A percentile compares a stretch with the other conserved stretches of the same genome.
These are phyloP conservation scores for Oreocharis arfaki DNA, from an alignment of 2,113 vertebrate species.

Conservation along the genomic window DNA sequence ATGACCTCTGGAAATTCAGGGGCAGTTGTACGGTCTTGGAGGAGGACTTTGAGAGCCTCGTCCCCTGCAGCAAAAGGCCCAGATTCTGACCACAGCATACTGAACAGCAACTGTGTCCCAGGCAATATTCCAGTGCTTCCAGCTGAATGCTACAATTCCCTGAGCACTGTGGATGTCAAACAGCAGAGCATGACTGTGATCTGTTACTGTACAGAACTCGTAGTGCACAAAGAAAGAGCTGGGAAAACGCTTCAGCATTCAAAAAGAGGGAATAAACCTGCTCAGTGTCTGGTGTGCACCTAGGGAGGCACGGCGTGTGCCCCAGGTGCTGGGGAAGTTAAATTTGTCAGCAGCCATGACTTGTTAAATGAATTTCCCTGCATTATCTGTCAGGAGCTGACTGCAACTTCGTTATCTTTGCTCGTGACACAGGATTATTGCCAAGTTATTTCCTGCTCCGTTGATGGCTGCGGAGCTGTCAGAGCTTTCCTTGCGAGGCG, in stretches of 20 bases:
- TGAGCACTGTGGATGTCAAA: background rate
- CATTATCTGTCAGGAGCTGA: background rate
- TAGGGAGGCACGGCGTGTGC: background rate
- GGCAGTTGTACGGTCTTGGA: rapidly evolving
- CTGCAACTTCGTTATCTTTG: background rate
- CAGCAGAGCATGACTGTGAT: rapidly evolving
- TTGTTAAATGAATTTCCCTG: background rate
- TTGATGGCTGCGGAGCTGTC: background rate
- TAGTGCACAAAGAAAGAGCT: background rate
- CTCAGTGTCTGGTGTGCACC: background rate
- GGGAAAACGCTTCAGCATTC: background rate
- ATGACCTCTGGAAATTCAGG: background rate
- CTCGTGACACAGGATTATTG: background rate
- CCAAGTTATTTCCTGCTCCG: background rate
- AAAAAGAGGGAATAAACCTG: background rate
- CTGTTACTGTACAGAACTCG: background rate
- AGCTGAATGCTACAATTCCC: background rate
- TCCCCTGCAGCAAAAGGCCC: background rate
- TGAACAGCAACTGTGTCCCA: background rate
- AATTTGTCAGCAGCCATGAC: background rate
- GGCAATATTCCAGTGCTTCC: no score
- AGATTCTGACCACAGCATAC: background rate
- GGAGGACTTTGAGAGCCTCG: background rate
- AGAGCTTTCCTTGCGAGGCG: background rate
- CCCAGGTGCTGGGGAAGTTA: background rate